Evolutionary conservation across 2,113 vertebrate species (phyloP).

Genomic region (Saccopteryx bilineata): DNA sequence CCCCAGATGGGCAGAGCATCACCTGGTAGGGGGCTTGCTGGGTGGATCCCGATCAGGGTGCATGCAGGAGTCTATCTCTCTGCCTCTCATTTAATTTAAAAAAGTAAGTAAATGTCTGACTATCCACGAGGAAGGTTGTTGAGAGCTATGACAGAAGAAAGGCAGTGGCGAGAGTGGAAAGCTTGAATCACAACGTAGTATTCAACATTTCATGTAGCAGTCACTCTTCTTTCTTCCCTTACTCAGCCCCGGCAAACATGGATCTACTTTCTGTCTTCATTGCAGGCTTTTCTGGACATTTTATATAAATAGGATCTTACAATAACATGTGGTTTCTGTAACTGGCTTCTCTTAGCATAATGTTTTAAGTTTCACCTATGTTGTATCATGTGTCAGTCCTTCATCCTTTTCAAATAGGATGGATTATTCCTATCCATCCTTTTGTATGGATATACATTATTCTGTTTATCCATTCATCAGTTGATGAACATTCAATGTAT

Average conservation of each 20-base stretch:
- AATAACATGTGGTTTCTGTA: background rate
- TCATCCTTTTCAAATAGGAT: background rate
- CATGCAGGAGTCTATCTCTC: too few species aligned
- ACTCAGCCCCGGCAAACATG: background rate
- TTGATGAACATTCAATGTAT: background rate
- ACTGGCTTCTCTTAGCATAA: background rate
- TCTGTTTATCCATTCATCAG: background rate
- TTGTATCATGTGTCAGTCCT: background rate
- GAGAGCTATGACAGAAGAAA: conserved; percentile 1
- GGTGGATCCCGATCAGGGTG: too few species aligned
- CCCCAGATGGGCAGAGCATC: too few species aligned
- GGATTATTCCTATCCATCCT: background rate
- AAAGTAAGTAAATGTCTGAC: background rate
- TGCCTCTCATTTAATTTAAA: too few species aligned
- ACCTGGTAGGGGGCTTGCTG: too few species aligned
- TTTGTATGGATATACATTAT: background rate
- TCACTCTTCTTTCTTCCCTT: background rate
- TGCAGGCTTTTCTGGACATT: conserved; percentile 2
- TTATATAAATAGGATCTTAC: background rate
- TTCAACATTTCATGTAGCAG: background rate
- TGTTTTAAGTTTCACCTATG: background rate
- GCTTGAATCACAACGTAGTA: background rate
- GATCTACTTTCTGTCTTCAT: background rate
- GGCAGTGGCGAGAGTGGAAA: background rate
- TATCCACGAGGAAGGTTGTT: background rate